These are phyloP conservation scores for Thalassaphorura encarpata DNA, from an alignment of 1,140 invertebrate species.

Conservation along the genomic window DNA sequence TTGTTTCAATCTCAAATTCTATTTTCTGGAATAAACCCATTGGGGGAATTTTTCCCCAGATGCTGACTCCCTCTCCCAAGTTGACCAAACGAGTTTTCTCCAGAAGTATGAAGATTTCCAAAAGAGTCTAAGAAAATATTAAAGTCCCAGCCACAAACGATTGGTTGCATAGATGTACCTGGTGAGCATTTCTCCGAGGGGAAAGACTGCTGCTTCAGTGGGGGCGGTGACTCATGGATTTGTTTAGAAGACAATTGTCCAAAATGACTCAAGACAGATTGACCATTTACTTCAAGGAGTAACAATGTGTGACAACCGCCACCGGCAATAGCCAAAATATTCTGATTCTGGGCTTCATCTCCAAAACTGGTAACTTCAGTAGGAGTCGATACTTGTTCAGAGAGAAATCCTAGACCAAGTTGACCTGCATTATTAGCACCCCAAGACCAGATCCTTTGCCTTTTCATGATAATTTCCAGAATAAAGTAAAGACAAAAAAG, in stretches of 20 bases:
- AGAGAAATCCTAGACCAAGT: conserved; percentile 22
- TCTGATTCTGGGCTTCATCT: neutral
- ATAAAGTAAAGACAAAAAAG: too few species aligned
- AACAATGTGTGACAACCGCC: conserved; percentile 13
- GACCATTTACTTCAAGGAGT: neutral
- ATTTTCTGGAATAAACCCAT: too few species aligned
- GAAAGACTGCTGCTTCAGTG: neutral
- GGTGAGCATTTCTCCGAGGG: neutral
- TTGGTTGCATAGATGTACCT: neutral
- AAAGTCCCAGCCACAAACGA: conserved; percentile 26
- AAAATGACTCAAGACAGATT: neutral
- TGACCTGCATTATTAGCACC: conserved; percentile 30
- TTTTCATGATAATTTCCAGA: too few species aligned
- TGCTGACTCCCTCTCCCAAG: conserved; percentile 11
- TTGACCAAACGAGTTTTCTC: conserved; percentile 23
- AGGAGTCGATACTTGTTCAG: conserved; percentile 25
- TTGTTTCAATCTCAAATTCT: neutral
- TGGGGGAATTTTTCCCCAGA: neutral
- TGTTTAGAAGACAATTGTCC: neutral
- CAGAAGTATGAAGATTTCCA: conserved; percentile 11
- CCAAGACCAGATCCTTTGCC: conserved; percentile 28
- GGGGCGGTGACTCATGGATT: too few species aligned
- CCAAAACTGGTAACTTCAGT: conserved; percentile 4
- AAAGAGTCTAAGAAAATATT: conserved; percentile 7
- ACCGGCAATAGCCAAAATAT: neutral